Conservation (phyloP, 2,888 invertebrate species). For the Melikaiella ostensackeni region DNA sequence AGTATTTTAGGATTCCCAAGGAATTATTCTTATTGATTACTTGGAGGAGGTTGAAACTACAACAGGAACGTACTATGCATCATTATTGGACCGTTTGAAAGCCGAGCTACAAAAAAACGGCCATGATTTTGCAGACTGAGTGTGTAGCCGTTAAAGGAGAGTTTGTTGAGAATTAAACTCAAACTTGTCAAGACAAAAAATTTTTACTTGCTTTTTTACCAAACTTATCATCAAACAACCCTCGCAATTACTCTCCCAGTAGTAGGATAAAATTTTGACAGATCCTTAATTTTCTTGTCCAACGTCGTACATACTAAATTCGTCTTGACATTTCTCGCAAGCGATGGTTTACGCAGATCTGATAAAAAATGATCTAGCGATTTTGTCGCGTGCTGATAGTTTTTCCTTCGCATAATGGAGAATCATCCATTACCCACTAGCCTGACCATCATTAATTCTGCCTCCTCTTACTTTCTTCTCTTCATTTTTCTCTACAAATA, state of each 20-base stretch:
- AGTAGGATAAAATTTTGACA: not conserved
- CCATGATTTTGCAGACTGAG: no score
- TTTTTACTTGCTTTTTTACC: no score
- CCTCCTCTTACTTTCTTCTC: constrained; percentile 8
- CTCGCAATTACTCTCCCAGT: not conserved
- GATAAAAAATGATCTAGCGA: constrained; percentile 1
- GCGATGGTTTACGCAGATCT: not conserved
- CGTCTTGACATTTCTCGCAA: not conserved
- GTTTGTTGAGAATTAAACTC: no score
- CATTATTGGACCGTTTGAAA: no score
- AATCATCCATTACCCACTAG: constrained; percentile 9
- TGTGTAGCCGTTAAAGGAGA: no score
- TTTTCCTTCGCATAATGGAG: not conserved
- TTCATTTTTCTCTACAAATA: constrained; percentile 39
- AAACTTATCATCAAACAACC: no score
- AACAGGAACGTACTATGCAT: no score
- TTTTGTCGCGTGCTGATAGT: not conserved
- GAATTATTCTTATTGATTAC: no score
- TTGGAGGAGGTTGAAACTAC: no score
- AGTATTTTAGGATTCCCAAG: no score
- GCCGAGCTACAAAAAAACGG: no score
- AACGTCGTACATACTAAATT: not conserved
- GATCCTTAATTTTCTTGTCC: not conserved
- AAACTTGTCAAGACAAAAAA: no score
- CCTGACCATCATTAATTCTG: constrained; percentile 32